These are phyloP conservation scores for Acleris sparsana DNA, from an alignment of 2,888 invertebrate genomes.

Conservation along the genomic window DNA sequence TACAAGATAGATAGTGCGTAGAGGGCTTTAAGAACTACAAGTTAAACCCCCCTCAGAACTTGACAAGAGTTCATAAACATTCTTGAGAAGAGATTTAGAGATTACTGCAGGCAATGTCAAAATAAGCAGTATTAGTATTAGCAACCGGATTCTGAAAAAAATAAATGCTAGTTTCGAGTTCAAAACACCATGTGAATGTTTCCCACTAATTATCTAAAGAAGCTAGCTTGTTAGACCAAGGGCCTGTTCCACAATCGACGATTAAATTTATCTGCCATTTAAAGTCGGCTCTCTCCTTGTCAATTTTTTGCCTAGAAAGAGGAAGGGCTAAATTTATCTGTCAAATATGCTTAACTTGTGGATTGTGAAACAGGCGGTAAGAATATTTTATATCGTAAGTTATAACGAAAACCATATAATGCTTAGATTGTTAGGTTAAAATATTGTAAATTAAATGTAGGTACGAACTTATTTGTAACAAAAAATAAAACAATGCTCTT, in stretches of 20 bases:
- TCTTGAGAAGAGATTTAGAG: slow-evolving; percentile 41
- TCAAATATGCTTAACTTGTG: too few relatives aligned
- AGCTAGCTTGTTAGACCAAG: slow-evolving; percentile 41
- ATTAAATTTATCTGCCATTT: too few relatives aligned
- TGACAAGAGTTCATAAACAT: slow-evolving; percentile 40
- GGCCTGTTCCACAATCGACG: too few relatives aligned
- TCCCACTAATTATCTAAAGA: slow-evolving; percentile 43
- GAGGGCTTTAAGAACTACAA: slow-evolving; percentile 35
- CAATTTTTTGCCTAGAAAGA: too few relatives aligned
- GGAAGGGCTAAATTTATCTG: too few relatives aligned
- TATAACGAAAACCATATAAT: slow-evolving; percentile 37
- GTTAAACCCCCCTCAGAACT: slow-evolving; percentile 35
- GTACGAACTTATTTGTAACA: not conserved
- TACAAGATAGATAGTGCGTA: too few relatives aligned
- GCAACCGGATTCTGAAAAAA: slow-evolving; percentile 39
- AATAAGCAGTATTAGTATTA: slow-evolving; percentile 40
- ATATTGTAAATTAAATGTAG: not conserved
- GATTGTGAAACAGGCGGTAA: too few relatives aligned
- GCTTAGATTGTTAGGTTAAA: too few relatives aligned
- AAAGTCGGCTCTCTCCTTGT: too few relatives aligned
- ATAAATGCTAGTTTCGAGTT: slow-evolving; percentile 39
- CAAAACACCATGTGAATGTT: slow-evolving; percentile 42
- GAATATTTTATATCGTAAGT: slow-evolving; percentile 42
- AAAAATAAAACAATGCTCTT: slow-evolving; percentile 67
- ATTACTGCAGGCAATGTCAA: slow-evolving; percentile 36